Evolutionary conservation across 2,797 vertebrate genomes (phyloP).

Genomic region (Molossus alvarezi): DNA sequence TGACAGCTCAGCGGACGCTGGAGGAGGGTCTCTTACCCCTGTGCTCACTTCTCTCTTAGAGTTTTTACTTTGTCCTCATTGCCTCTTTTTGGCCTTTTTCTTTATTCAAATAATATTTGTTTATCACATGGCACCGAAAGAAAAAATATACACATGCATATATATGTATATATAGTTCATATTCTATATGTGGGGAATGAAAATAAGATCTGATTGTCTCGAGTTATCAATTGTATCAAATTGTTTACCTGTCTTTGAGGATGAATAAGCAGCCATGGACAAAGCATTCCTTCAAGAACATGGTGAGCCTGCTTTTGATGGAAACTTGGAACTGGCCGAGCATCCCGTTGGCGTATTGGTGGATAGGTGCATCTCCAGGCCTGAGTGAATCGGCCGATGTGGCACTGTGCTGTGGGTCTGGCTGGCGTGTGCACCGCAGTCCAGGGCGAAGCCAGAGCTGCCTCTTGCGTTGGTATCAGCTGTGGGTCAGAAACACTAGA

Average conservation of each 20-base stretch:
- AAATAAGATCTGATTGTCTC: constrained; percentile 54
- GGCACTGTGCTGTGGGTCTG: not conserved
- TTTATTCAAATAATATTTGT: constrained; percentile 56
- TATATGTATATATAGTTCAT: not conserved
- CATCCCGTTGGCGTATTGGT: not conserved
- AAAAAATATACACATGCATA: not conserved
- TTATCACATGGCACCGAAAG: not conserved
- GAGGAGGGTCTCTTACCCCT: not conserved
- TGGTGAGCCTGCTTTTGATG: not conserved
- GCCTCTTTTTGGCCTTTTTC: constrained; percentile 16
- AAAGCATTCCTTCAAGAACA: not conserved
- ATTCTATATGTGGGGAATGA: not conserved
- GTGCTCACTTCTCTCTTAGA: not conserved
- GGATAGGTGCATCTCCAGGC: not conserved
- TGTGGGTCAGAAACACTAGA: not conserved
- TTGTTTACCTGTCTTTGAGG: not conserved
- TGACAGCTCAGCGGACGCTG: constrained; percentile 16
- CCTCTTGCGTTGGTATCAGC: not conserved
- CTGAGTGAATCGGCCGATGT: not conserved
- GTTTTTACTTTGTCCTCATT: constrained; percentile 29
- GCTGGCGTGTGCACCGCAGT: not conserved
- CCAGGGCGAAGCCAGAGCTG: not conserved
- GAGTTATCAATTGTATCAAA: not conserved
- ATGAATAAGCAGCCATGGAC: not conserved
- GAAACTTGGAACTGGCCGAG: constrained; percentile 6